Conservation (phyloP, 2,113 vertebrate genomes). For the Oncorhynchus kisutch region DNA sequence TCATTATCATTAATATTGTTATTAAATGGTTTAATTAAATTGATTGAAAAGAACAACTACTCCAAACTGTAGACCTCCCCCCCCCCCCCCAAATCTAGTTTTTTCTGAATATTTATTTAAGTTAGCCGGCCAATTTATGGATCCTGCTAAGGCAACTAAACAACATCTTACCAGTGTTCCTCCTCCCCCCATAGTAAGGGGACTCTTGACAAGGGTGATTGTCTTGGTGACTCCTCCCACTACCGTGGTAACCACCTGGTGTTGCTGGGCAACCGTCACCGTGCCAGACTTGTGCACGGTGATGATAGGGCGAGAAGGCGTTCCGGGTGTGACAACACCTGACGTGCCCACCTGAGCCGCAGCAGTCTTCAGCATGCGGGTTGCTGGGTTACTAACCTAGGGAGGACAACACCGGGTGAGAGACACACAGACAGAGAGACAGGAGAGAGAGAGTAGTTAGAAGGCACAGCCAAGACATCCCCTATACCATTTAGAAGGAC, state of each 20-base stretch:
- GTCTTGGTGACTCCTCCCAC: constrained; percentile 86
- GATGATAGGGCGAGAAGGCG: constrained; percentile 80
- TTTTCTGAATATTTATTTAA: too few relatives aligned
- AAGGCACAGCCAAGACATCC: too few relatives aligned
- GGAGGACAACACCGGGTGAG: background rate
- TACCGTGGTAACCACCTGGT: constrained; percentile 84
- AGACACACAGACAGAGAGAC: background rate
- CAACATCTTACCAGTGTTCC: constrained; percentile 74
- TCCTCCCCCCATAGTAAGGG: constrained; percentile 80
- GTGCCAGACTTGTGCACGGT: constrained; percentile 85
- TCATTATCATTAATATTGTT: too few relatives aligned
- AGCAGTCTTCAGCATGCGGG: constrained; percentile 83
- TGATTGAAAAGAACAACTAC: too few relatives aligned
- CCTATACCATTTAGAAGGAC: too few relatives aligned
- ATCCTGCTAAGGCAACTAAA: too few relatives aligned
- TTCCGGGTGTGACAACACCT: constrained; percentile 69
- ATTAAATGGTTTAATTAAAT: too few relatives aligned
- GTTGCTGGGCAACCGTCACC: constrained; percentile 83
- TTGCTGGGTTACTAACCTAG: constrained; percentile 84
- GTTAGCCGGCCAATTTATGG: too few relatives aligned
- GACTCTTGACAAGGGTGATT: constrained; percentile 86
- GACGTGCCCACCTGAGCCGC: constrained; percentile 81
- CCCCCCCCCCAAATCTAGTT: too few relatives aligned
- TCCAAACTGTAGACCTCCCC: too few relatives aligned
- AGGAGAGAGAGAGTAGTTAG: background rate